These are phyloP conservation scores for Pocota personata DNA, from an alignment of 2,888 invertebrate species.

Conservation along the genomic window DNA sequence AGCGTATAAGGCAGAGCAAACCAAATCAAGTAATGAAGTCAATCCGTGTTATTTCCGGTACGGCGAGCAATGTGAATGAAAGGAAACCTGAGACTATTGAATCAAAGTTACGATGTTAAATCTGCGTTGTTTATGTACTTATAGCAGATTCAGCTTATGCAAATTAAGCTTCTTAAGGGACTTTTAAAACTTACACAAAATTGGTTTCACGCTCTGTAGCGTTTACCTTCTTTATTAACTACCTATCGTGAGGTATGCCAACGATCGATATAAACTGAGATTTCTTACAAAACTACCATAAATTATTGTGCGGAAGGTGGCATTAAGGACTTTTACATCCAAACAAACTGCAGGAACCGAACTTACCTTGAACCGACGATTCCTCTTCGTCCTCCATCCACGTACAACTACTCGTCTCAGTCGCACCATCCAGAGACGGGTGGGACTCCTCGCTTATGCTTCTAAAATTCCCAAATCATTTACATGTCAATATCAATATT, in stretches of 20 bases:
- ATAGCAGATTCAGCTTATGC: too few species aligned
- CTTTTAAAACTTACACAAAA: background rate
- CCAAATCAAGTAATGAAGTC: too few species aligned
- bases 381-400: constrained; percentile 81
- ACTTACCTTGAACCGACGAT: constrained; percentile 67
- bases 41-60: too few species aligned
- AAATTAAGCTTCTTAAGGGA: too few species aligned
- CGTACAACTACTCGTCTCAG: constrained; percentile 82
- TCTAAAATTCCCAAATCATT: constrained; percentile 55
- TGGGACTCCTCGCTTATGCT: constrained; percentile 77
- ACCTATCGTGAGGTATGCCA: background rate
- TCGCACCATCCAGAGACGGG: constrained; percentile 80
- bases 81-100: too few species aligned
- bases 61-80: too few species aligned
- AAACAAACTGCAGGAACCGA: background rate
- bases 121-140: too few species aligned
- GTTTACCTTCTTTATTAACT: background rate
- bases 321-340: background rate
- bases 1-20: too few species aligned
- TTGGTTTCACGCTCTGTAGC: background rate
- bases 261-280: background rate
- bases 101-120: too few species aligned
- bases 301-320: background rate
- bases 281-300: background rate
- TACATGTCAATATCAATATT: constrained; percentile 16